Evolutionary conservation across 2,888 invertebrate genomes (phyloP).

Genomic region (Lottia scabra): DNA sequence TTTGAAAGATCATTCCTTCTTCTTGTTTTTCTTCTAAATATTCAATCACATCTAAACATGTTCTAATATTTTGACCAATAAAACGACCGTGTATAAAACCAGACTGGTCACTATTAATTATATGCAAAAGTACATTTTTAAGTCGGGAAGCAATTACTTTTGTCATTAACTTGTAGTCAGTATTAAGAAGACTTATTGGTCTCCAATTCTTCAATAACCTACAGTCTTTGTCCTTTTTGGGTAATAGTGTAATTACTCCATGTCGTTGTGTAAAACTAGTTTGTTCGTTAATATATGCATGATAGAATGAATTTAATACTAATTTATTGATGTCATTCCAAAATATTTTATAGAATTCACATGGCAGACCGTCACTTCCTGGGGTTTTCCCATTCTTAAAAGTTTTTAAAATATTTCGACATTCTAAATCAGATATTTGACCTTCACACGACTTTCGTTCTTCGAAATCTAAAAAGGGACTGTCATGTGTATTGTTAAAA

Average conservation of each 20-base stretch:
- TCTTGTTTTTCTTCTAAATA: not conserved
- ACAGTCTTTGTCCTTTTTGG: constrained; percentile 12
- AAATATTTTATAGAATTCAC: constrained; percentile 16
- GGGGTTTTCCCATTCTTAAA: constrained; percentile 14
- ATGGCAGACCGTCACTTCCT: constrained; percentile 12
- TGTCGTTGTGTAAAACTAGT: constrained; percentile 7
- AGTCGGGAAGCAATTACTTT: constrained; percentile 14
- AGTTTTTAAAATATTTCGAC: constrained; percentile 4
- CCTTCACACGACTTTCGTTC: not conserved
- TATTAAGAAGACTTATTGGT: constrained; percentile 20
- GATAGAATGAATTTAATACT: constrained; percentile 4
- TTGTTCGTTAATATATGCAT: not conserved
- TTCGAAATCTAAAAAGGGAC: not conserved
- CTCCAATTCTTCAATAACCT: constrained; percentile 12
- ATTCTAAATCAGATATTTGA: constrained; percentile 5
- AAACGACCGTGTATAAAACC: constrained; percentile 13
- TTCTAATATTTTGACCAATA: constrained; percentile 13
- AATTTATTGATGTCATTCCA: not conserved
- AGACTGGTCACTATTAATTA: constrained; percentile 22
- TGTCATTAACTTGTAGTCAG: constrained; percentile 21
- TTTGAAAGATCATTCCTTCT: not conserved
- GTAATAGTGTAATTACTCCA: constrained; percentile 12
- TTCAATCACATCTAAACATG: constrained; percentile 16
- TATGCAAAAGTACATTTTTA: constrained; percentile 11
- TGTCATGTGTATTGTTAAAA: not conserved